Base-by-base conservation (phyloP, 53 echinoderm and acorn worm species). In the Hippasteria phrygiana region DNA sequence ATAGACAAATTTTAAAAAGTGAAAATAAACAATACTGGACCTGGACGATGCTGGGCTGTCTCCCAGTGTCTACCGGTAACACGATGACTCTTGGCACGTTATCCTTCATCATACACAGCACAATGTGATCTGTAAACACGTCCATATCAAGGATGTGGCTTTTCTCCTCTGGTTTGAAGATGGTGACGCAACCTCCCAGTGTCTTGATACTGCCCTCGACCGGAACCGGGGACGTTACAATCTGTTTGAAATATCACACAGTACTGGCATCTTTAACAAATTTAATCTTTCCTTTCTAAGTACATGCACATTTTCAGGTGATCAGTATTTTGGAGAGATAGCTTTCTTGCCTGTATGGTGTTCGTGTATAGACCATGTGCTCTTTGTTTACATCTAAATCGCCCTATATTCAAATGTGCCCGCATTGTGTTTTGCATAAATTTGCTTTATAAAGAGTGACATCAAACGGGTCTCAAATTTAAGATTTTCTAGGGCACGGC, bases 61-160 rank as follows among this genome's bases (percentile, higher is more conserved):
- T 27, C 0, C 29, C 14, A 2, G 46, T 11, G 34, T 82, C 64
- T 9, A 41, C 6, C 16, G 73, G 86, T 46, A 93, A 26, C 2
- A 90, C 73, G 35, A 51, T 41, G 0, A 93, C 43, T 55, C 59
- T 64, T 46, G 93, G 86, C 34, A 50, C 22, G 28, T 20, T 86
- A 32, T 77, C 51, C 0, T 34, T 86, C 62, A 71, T 62, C 7
- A 85, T 18, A 37, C 78, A 71, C 11, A 93, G 56, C 55, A 90
- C 90, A 71, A 87, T 90, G 24, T 76, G 71, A 72, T 71, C 70
- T 48, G 83, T 45, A 71, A 86, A 93, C 26, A 93, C 63, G 40
- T 93, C 93, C 93, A 93, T 86, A 46, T 93, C 93, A 26, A 84
- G 71, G 16, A 93, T 85, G 43, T 72, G 88, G 28, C 73, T 45